These are phyloP conservation scores for Tadarida brasiliensis DNA, from an alignment of 2,797 vertebrate species.

Conservation along the genomic window DNA sequence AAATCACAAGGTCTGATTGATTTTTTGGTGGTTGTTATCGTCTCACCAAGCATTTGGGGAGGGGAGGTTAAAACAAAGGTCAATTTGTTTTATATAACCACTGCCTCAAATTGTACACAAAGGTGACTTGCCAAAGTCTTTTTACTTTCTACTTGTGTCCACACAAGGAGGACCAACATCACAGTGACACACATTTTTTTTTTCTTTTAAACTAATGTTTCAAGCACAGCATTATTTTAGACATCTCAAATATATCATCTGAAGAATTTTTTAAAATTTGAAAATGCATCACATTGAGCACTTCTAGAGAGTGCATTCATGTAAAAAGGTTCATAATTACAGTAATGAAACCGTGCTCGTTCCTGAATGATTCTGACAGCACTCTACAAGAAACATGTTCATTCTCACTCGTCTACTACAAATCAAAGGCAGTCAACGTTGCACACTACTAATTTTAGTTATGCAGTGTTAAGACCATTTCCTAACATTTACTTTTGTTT, in stretches of 20 bases:
- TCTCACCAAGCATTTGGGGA: slow-evolving; percentile 1
- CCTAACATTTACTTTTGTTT: slow-evolving; percentile 80
- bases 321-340: slow-evolving; percentile 68
- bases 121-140: slow-evolving; percentile 72
- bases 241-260: slow-evolving; percentile 84
- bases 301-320: slow-evolving; percentile 55
- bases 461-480: slow-evolving; percentile 82
- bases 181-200: slow-evolving; percentile 75
- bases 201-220: slow-evolving; percentile 72
- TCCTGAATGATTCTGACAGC: slow-evolving; percentile 80
- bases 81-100: slow-evolving; percentile 70
- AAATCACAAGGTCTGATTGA: slow-evolving; percentile 36
- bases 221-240: slow-evolving; percentile 78
- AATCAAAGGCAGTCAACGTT: slow-evolving; percentile 83
- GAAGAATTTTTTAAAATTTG: slow-evolving; percentile 78
- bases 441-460: slow-evolving; percentile 82
- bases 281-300: slow-evolving; percentile 73
- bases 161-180: slow-evolving; percentile 77
- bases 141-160: slow-evolving; percentile 74
- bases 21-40: background rate
- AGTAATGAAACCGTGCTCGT: slow-evolving; percentile 77
- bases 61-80: slow-evolving; percentile 47
- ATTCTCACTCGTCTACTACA: slow-evolving; percentile 71
- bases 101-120: slow-evolving; percentile 73
- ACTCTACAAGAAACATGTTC: slow-evolving; percentile 76